Evolutionary conservation across 2,113 vertebrate species (phyloP), one percentile per base, ranked within the genome.

Genomic region (Semnornis frantzii): DNA sequence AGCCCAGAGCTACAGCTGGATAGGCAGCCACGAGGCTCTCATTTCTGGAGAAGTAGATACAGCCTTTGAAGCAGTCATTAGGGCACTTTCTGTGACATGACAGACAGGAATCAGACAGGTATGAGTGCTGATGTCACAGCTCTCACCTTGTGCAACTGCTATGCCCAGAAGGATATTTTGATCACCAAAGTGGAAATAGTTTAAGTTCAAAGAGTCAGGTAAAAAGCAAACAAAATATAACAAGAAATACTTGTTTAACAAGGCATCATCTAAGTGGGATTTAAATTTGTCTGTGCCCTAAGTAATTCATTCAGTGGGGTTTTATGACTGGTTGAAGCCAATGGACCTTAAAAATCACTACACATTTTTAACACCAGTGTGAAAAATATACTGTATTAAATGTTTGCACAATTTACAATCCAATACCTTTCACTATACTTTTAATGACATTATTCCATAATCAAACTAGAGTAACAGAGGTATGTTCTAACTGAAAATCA

Each of bases 51-150:
- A 13, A 48, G 16, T 1, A 54, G 9, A n/a, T 44, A 34, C 31
- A 37, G 52, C 19, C 63, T 69, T 20, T 33, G 42, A 12, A n/a
- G 25, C 60, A 85, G 75, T 34, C 30, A 9, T 70, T 70, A 12
- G 6, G 31, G 24, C n/a, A 21, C 19, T 33, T 15, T 15, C 28
- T 10, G 39, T 10, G 24, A 24, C 62, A 15, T 31, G 31, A 15
- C 3, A 1, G 58, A 3, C 68, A 37, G 65, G 25, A 64, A n/a
- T 54, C 34, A 2, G 28, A 16, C 11, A 33, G 54, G 50, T 9
- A 3, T 1, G 15, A 54, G 52, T 15, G 25, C 27, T 5, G 1
- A 0, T 1, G 10, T 5, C 74, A 30, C 63, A 55, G 39, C 3
- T 0, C 46, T 48, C 59, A 6, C 37, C 27, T 5, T 10, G 4